Conservation (phyloP, 2,113 vertebrate genomes). For the Fregetta grallaria region DNA sequence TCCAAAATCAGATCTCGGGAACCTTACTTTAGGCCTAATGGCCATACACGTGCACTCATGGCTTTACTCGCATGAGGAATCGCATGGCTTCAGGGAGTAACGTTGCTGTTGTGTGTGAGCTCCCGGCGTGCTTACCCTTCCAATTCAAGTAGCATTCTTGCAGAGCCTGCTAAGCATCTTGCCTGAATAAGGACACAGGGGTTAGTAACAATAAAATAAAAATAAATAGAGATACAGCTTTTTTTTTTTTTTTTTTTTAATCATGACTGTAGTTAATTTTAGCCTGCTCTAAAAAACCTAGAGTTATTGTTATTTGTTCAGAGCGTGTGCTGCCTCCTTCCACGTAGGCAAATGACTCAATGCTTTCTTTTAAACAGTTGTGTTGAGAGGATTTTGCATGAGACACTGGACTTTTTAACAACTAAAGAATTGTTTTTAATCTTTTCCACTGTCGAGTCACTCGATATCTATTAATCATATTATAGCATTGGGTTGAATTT, state of each 20-base stretch:
- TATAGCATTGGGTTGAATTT: background rate
- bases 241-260: background rate
- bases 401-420: slow-evolving; percentile 12
- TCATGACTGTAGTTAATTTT: slow-evolving; percentile 40
- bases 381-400: slow-evolving; percentile 33
- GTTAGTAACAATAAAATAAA: background rate
- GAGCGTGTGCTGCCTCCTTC: background rate
- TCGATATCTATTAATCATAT: slow-evolving; percentile 22
- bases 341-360: slow-evolving; percentile 44
- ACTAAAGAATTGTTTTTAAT: slow-evolving; percentile 37
- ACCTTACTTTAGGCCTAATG: accelerated
- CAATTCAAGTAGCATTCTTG: background rate
- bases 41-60: accelerated
- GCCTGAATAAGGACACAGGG: background rate
- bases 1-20: background rate
- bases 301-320: slow-evolving; percentile 56
- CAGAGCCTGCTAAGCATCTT: background rate
- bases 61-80: accelerated
- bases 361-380: slow-evolving; percentile 52
- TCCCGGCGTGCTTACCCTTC: background rate
- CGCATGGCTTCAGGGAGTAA: background rate
- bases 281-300: slow-evolving; percentile 20
- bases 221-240: background rate
- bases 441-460: background rate
- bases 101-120: background rate